These are phyloP conservation scores for Cydia splendana DNA, from an alignment of 1,140 invertebrate species.

Conservation along the genomic window DNA sequence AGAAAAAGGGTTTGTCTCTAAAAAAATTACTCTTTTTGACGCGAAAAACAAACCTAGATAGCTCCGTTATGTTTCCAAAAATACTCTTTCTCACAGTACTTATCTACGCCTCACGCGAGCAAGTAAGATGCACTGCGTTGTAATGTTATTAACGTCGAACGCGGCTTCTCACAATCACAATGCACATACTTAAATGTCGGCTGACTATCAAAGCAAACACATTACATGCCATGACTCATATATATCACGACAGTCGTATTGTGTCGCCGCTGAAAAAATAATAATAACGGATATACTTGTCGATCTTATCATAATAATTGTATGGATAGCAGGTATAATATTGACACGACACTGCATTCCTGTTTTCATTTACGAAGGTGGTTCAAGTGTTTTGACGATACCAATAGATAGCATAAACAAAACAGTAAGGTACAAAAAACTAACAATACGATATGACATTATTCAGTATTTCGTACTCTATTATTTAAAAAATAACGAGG, in stretches of 20 bases:
- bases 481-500: no score
- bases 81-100: no score
- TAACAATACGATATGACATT: no score
- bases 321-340: neutral
- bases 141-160: neutral
- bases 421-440: no score
- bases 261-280: neutral
- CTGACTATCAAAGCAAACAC: neutral
- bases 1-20: no score
- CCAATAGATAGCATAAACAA: no score
- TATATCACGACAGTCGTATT: neutral
- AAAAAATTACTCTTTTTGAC: no score
- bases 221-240: neutral
- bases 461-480: no score
- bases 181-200: neutral
- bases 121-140: no score
- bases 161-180: neutral
- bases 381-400: neutral
- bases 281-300: constrained; percentile 13
- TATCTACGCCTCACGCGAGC: no score
- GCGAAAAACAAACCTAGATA: no score
- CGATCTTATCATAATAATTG: constrained; percentile 15
- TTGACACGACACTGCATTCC: neutral
- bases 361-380: neutral
- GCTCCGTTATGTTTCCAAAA: no score